Conservation (phyloP, 1,140 invertebrate species). For the Drosophila takahashii region DNA sequence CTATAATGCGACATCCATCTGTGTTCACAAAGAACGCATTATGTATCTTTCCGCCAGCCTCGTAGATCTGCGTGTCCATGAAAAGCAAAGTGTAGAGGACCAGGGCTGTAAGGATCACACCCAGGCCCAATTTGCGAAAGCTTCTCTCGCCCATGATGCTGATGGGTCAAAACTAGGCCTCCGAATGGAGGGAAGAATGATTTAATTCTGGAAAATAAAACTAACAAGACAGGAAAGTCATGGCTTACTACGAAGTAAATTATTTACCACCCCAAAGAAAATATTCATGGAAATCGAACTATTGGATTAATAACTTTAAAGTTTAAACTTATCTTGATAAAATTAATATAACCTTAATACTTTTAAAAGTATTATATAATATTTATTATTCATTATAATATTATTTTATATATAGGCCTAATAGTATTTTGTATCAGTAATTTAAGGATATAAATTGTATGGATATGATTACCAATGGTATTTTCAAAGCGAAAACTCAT, state of each 20-base stretch:
- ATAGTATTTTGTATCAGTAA: too few relatives aligned
- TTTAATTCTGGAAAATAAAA: neutral
- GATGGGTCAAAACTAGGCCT: neutral
- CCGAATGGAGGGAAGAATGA: neutral
- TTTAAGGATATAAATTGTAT: too few relatives aligned
- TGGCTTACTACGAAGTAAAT: neutral
- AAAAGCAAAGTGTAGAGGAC: constrained; percentile 6
- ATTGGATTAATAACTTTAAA: too few relatives aligned
- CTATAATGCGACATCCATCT: constrained; percentile 26
- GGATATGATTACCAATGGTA: too few relatives aligned
- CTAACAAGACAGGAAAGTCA: neutral
- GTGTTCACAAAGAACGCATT: constrained; percentile 44
- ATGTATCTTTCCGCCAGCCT: neutral
- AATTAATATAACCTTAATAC: too few relatives aligned
- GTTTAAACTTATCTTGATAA: too few relatives aligned
- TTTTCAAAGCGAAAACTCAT: too few relatives aligned
- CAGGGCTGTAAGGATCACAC: constrained; percentile 14
- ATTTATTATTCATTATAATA: too few relatives aligned
- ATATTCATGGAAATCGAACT: too few relatives aligned
- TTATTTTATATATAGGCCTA: too few relatives aligned
- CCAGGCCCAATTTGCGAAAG: constrained; percentile 16
- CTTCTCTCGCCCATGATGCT: constrained; percentile 8
- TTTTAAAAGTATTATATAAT: too few relatives aligned
- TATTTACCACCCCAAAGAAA: too few relatives aligned
- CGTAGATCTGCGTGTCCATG: neutral